Evolutionary conservation across 2,113 vertebrate genomes (phyloP).

Genomic region (Crocuta crocuta): DNA sequence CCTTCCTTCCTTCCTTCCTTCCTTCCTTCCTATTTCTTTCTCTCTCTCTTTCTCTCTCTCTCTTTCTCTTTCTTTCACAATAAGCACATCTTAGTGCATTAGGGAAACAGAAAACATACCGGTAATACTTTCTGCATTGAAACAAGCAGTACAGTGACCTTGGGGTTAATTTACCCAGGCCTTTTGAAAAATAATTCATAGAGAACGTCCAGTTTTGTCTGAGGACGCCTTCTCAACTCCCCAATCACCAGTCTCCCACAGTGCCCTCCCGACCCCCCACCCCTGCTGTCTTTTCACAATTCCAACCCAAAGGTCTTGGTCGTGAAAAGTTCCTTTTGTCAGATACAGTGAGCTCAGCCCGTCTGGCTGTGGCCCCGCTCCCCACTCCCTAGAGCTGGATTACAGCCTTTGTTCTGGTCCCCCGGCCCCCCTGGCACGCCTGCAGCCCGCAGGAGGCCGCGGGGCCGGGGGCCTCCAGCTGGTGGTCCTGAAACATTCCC

Average conservation of each 20-base stretch:
- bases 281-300: not conserved
- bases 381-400: not conserved
- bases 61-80: not conserved
- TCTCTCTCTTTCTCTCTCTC: not conserved
- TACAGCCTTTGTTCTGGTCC: conserved; percentile 22
- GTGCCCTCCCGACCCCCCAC: not conserved
- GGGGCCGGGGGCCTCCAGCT: not conserved
- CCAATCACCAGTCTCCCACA: not conserved
- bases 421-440: not conserved
- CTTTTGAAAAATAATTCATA: not conserved
- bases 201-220: not conserved
- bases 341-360: not conserved
- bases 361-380: not conserved
- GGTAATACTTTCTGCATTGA: not conserved
- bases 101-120: not conserved
- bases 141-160: not conserved
- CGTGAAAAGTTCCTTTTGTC: conserved; percentile 67
- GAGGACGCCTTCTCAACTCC: not conserved
- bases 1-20: not conserved
- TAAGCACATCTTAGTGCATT: not conserved
- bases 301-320: not conserved
- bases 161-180: not conserved
- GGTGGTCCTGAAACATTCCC: not conserved
- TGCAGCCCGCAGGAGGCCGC: not conserved
- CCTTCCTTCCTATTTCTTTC: not conserved